A percentile compares a stretch with the other conserved stretches of the same genome.
Evolutionary conservation across 30 jellyfish, hydroid and myxozoan species (phyloP).

Genomic region (Clytia hemisphaerica): DNA sequence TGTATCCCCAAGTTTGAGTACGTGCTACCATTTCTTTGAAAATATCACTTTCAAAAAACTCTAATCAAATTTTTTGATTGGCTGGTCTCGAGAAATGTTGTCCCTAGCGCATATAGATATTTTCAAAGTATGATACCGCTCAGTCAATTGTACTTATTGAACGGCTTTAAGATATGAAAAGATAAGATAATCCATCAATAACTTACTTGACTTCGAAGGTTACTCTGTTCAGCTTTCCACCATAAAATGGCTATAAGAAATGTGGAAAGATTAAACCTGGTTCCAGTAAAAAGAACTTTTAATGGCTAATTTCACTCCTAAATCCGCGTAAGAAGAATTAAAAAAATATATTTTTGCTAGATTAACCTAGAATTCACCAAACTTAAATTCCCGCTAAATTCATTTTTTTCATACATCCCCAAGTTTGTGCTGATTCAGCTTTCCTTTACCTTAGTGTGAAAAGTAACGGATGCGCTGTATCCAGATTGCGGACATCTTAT

Average conservation of each 20-base stretch:
- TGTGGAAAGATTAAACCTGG: neutral
- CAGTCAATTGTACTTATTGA: too few species aligned
- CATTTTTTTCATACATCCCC: neutral
- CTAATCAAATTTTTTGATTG: too few species aligned
- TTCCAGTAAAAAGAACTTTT: neutral
- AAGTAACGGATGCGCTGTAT: conserved; percentile 57
- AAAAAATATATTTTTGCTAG: neutral
- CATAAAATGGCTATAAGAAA: conserved; percentile 79
- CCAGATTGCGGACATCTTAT: conserved; percentile 90
- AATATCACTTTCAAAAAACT: too few species aligned
- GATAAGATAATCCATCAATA: neutral
- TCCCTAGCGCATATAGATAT: too few species aligned
- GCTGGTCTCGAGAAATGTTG: too few species aligned
- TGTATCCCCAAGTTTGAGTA: too few species aligned
- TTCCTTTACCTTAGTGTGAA: conserved; percentile 72
- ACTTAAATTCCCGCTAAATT: neutral
- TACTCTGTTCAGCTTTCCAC: conserved; percentile 66
- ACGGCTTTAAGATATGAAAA: too few species aligned
- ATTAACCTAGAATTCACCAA: neutral
- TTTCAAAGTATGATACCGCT: too few species aligned
- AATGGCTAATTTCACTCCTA: neutral
- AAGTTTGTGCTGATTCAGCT: neutral
- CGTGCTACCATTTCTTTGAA: too few species aligned
- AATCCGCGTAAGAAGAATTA: neutral
- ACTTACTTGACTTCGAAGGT: conserved; percentile 80